Evolutionary conservation across 2,888 invertebrate species (phyloP), one percentile per base, ranked within the genome.

Genomic region (Teinopalpus imperialis): DNA sequence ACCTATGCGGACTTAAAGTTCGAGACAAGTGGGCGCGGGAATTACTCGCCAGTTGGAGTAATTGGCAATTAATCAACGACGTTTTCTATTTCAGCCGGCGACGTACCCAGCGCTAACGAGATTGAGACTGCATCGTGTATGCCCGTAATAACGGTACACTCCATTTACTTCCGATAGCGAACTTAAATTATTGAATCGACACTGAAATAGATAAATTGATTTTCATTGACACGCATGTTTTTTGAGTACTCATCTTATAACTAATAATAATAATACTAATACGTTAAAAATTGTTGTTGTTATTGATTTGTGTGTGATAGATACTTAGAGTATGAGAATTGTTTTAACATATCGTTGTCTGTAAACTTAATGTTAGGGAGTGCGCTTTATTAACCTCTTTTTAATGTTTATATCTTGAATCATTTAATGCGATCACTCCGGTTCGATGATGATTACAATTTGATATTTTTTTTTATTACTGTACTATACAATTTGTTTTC

Each of bases 1-100:
- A 70, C 74, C 71, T 73, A 74, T 63, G 63, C 61, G 64, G 62
- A 69, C 61, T 65, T 66, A 74, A 60, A 67, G 26, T 26, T 32
- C 14, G 70, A 74, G 79, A 81, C 79, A 79, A 85, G 81, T 80
- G 81, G 79, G 77, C 70, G 74, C 70, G 72, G 73, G 72, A 74
- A 77, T 78, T 81, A 80, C 78, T 77, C 74, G 72, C 68, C 75
- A 72, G 77, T 71, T 67, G 74, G 66, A 78, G 82, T 87, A 86
- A 87, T 87, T 87, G 87, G 66, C 86, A 87, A 87, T 87, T 86
- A 87, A 86, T 87, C 85, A 85, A 73, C 74, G 70, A 73, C 80
- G 85, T 85, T 87, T 86, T 86, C 86, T 86, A 86, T 87, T 87
- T 85, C 80, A 83, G 70, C 67, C 61, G 66, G 58, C 57, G 54